Evolutionary conservation across 2,113 vertebrate genomes (phyloP), one percentile per base, ranked within the genome.

Genomic region (Gymnobelideus leadbeateri): DNA sequence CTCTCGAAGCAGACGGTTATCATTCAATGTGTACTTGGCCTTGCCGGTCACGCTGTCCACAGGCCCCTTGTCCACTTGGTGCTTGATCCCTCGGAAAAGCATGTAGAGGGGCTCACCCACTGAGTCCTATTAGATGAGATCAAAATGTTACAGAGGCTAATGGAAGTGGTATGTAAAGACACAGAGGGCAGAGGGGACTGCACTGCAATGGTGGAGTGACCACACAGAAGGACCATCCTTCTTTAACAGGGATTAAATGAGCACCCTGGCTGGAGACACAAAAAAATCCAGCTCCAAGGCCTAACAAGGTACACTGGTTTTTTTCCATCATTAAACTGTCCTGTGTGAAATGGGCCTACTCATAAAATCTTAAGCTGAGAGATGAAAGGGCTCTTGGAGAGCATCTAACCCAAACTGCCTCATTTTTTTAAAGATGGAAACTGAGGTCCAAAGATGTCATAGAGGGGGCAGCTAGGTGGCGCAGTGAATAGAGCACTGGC

Each of bases 41-140:
- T 99, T 99, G 49, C 99, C 99, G 0, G 99, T 99, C 95, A 99
- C 99, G n/a, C 99, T 99, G 89, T 99, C 99, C 51, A 99, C 99
- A 0, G 99, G 99, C 0, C 99, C 99, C 98, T 99, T 99, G 97
- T 99, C 99, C 54, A 99, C 99, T 95, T 99, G 99, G 98, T 99
- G 99, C 97, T 99, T 99, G 97, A 99, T 99, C 91, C 99, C 99
- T 94, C 99, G 99, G 97, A 99, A 99, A 57, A 99, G 98, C 99
- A 99, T 99, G 97, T 99, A 99, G 43, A 99, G 99, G 26, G 99
- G 99, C 96, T 99, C 99, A 21, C 99, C 99, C 0, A 99, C 99
- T 3, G 99, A 99, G 97, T 99, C 99, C 99, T 99, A 92, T 8
- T 25, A 91, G 26, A 92, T 84, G 68, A 95, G 49, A 50, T 37